Evolutionary conservation across 1,140 invertebrate genomes (phyloP).

Genomic region (Pogonognathellus flavescens): DNA sequence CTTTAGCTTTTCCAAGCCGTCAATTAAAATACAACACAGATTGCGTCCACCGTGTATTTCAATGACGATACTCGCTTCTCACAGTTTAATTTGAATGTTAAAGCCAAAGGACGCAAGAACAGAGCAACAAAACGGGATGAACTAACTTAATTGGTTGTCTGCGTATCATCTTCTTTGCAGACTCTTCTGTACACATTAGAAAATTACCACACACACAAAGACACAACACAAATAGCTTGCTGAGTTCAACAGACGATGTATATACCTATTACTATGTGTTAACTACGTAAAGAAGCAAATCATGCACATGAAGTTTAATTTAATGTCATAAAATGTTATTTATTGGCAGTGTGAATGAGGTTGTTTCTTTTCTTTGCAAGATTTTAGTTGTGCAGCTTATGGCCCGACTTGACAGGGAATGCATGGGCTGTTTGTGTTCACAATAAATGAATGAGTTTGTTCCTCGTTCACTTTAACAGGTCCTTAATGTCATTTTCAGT

Average conservation of each 20-base stretch:
- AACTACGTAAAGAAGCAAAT: too few species aligned
- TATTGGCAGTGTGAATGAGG: constrained; percentile 48
- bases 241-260: too few species aligned
- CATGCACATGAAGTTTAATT: constrained; percentile 31
- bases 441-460: constrained; percentile 2
- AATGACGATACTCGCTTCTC: background rate
- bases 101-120: background rate
- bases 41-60: background rate
- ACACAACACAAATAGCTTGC: background rate
- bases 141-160: background rate
- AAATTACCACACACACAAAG: background rate
- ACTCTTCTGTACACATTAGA: too few species aligned
- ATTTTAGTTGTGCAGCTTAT: constrained; percentile 14
- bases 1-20: constrained; percentile 36
- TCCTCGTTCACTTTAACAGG: constrained; percentile 33
- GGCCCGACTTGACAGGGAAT: constrained; percentile 2
- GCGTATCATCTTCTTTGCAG: background rate
- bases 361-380: constrained; percentile 11
- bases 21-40: constrained; percentile 30
- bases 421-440: constrained; percentile 14
- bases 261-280: too few species aligned
- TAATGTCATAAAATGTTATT: constrained; percentile 48
- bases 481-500: constrained; percentile 39
- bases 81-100: constrained; percentile 23
- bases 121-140: background rate